Evolutionary conservation across 2,888 invertebrate species (phyloP).

Genomic region (Volucella inanis): DNA sequence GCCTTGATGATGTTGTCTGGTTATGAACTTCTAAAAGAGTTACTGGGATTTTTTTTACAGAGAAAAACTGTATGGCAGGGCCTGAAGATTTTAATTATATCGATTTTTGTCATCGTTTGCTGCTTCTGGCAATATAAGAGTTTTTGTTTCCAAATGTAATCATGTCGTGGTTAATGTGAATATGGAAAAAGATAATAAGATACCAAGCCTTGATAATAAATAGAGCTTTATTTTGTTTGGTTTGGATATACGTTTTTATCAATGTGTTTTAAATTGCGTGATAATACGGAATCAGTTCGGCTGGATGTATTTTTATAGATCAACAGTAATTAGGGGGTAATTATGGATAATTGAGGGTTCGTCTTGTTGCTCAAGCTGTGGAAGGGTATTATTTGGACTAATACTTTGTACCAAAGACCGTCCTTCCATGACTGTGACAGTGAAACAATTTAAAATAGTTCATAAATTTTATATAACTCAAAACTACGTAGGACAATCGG

Average conservation of each 20-base stretch:
- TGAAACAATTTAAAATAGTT: too few relatives aligned
- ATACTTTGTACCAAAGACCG: too few relatives aligned
- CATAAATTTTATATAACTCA: too few relatives aligned
- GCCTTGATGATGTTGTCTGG: conserved; percentile 20
- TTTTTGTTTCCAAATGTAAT: conserved; percentile 12
- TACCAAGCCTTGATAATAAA: conserved; percentile 38
- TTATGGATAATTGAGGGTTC: conserved; percentile 9
- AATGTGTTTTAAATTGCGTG: conserved; percentile 24
- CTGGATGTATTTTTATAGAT: conserved; percentile 10
- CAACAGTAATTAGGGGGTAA: conserved; percentile 1
- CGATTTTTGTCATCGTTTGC: neutral
- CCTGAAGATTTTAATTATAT: conserved; percentile 3
- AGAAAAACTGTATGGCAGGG: neutral
- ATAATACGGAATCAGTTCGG: conserved; percentile 19
- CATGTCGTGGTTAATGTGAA: conserved; percentile 18
- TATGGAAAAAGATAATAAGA: conserved; percentile 11
- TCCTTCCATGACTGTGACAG: too few relatives aligned
- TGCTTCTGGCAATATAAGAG: conserved; percentile 13
- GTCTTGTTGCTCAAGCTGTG: too few relatives aligned
- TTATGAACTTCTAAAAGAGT: conserved; percentile 17
- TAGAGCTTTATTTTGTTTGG: neutral
- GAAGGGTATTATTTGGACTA: too few relatives aligned
- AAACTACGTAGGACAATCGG: too few relatives aligned
- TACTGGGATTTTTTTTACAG: neutral
- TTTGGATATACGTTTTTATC: neutral